Base-by-base conservation (phyloP, 2,888 invertebrate genomes). In the Tribolium freemani region DNA sequence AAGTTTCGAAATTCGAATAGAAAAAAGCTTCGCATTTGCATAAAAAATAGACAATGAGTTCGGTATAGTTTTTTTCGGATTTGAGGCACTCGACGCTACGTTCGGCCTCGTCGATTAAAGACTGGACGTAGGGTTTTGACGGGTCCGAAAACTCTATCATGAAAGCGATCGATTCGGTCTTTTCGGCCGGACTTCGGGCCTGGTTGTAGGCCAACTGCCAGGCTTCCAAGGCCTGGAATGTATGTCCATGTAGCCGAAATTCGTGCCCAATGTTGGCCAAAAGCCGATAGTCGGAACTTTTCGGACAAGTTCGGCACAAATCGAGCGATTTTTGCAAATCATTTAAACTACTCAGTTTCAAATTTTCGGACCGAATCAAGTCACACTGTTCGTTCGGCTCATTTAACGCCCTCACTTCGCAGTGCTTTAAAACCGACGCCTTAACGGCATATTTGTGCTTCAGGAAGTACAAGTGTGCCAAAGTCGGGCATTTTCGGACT, bases 401-500 rank as follows among this genome's bases (percentile, higher is more conserved):
- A 11, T 8, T 53, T 45, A 72, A 9, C 5, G 50, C 63, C 38
- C 57, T 69, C 38, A 64, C 53, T 58, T 69, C 48, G 5, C 60
- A 69, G 6, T 44, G 50, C 9, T 64, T 53, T 0, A 21, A 10
- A 9, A 66, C 21, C 0, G 38, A 11, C n/a, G 60, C 69, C 11
- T 53, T 58, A n/a, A 66, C 44, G 8, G 26, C 6, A 10, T 69
- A 69, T 21, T 69, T 58, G 16, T 73, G 66, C 11, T 66, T 58
- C 5, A 73, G 30, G 45, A 48, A 73, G 16, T 69, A 46, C 38
- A 73, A 46, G 16, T 73, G 66, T 3, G 73, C 64, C 11, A n/a
- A 5, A 5, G 8, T 8, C 11, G n/a, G 8, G 8, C 45, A 10
- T 5, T 2, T 45, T 8, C 26, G 26, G 3, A 44, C 31, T 20